Conservation (phyloP, 2,797 vertebrate species). For the Sebastiscus albofasciatus region DNA sequence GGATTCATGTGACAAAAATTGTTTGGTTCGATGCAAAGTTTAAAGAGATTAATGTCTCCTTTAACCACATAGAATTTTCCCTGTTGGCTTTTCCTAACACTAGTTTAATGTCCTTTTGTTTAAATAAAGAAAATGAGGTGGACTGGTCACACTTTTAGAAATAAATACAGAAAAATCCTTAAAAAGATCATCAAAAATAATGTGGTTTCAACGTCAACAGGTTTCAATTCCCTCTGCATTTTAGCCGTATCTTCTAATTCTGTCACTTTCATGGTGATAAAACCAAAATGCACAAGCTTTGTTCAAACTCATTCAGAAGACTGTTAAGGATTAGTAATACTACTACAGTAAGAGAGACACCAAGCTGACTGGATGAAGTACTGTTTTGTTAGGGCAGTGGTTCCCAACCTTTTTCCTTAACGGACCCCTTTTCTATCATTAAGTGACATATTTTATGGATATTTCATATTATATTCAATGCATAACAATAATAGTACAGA, state of each 20-base stretch:
- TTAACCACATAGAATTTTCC: neutral
- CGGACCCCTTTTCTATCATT: no score
- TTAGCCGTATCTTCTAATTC: neutral
- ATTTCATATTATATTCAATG: no score
- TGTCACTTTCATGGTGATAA: neutral
- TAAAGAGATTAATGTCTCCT: neutral
- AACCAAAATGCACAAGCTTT: constrained; percentile 33
- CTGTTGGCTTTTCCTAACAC: neutral
- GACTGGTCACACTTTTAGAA: neutral
- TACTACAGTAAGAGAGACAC: constrained; percentile 12
- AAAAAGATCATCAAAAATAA: constrained; percentile 15
- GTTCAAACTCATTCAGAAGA: constrained; percentile 44
- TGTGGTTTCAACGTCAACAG: neutral
- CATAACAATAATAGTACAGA: no score
- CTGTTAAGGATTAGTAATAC: constrained; percentile 20
- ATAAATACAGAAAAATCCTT: neutral
- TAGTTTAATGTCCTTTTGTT: neutral
- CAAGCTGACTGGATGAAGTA: constrained; percentile 11
- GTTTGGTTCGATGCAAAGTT: neutral
- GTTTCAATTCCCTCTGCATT: neutral
- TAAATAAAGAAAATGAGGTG: constrained; percentile 5
- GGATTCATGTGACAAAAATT: constrained; percentile 1
- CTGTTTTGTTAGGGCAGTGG: neutral
- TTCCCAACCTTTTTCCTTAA: no score
- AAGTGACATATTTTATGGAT: no score